Conservation (phyloP, 2,113 vertebrate species). For the Hoplias malabaricus region DNA sequence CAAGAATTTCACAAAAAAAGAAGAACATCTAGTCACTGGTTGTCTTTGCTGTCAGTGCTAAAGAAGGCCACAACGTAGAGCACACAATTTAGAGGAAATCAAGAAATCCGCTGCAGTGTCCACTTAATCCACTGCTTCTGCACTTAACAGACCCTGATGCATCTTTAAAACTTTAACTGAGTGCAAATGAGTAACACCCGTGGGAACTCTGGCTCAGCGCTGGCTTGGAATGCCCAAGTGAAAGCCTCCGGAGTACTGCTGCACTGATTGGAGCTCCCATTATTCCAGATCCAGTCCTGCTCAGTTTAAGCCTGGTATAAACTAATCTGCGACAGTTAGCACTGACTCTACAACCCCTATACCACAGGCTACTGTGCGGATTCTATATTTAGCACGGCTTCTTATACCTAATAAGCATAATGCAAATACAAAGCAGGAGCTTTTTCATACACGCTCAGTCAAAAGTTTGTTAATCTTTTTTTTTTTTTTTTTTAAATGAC, state of each 20-base stretch:
- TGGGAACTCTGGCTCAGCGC: conserved; percentile 23
- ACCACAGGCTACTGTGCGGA: not conserved
- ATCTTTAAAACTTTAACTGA: conserved; percentile 47
- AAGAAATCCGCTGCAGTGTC: not conserved
- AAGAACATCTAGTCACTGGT: no score
- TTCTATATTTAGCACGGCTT: conserved; percentile 12
- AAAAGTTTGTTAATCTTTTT: no score
- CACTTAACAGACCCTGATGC: conserved; percentile 41
- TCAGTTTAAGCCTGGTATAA: conserved; percentile 24
- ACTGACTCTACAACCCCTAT: not conserved
- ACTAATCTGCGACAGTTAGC: conserved; percentile 9
- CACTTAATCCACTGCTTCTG: conserved; percentile 18
- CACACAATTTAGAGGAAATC: conserved; percentile 1
- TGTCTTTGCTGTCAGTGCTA: not conserved
- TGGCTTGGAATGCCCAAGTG: conserved; percentile 15
- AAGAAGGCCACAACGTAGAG: not conserved
- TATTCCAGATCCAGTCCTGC: not conserved
- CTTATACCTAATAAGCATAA: not conserved
- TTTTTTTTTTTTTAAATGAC: no score
- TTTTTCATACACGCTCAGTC: no score
- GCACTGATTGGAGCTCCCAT: not conserved
- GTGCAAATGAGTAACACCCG: conserved; percentile 12
- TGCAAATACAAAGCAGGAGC: no score
- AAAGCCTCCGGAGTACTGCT: conserved; percentile 11
- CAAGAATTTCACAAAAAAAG: no score